These are phyloP conservation scores for Philypnodon macrostomus DNA, from an alignment of 2,797 vertebrate species.

Conservation along the genomic window DNA sequence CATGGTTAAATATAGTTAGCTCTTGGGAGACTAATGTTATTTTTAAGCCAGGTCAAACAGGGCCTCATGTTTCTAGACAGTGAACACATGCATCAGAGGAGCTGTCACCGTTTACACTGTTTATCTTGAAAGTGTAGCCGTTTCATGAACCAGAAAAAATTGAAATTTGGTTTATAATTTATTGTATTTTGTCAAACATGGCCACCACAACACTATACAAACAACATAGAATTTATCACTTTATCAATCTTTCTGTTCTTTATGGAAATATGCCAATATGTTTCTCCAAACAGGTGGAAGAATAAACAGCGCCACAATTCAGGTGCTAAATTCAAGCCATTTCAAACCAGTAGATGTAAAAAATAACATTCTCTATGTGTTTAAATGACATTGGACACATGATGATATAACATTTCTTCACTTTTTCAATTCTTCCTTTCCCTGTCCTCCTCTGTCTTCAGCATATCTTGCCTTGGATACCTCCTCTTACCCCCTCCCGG, in stretches of 20 bases:
- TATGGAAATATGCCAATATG: too few species aligned
- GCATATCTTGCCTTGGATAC: constrained; percentile 77
- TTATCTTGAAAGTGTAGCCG: too few species aligned
- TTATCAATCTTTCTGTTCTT: too few species aligned
- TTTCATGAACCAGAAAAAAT: too few species aligned
- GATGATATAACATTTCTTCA: background rate
- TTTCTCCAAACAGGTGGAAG: too few species aligned
- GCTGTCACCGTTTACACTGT: constrained; percentile 2
- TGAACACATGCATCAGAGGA: constrained; percentile 17
- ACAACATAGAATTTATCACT: too few species aligned
- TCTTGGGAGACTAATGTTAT: constrained; percentile 32
- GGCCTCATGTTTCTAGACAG: constrained; percentile 44
- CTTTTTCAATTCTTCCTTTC: constrained; percentile 19
- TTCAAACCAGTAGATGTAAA: constrained; percentile 41
- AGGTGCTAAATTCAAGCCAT: too few species aligned
- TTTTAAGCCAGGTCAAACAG: constrained; percentile 49
- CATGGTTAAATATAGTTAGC: constrained; percentile 18
- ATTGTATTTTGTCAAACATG: too few species aligned
- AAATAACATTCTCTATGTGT: constrained; percentile 51
- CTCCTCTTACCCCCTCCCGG: constrained; percentile 61
- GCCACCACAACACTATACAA: too few species aligned
- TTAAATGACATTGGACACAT: constrained; percentile 17
- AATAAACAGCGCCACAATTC: too few species aligned
- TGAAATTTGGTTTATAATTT: too few species aligned
- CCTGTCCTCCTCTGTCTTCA: constrained; percentile 47